These are phyloP conservation scores for Trilocha varians DNA, from an alignment of 2,888 invertebrate genomes.

Conservation along the genomic window DNA sequence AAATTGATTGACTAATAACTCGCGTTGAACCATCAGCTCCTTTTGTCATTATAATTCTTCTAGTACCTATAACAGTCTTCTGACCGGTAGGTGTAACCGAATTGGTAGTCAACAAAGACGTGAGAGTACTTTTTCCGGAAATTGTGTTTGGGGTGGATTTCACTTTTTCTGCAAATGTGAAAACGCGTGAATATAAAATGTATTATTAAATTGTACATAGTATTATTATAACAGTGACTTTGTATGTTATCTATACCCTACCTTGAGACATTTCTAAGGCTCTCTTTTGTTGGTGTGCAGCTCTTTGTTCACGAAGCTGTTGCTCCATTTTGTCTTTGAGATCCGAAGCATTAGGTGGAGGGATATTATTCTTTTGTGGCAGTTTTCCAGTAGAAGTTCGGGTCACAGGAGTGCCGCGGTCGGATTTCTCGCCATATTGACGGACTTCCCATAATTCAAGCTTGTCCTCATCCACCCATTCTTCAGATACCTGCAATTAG, in stretches of 20 bases:
- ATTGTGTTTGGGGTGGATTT: conserved; percentile 66
- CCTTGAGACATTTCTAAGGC: conserved; percentile 79
- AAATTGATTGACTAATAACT: conserved; percentile 75
- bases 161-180: conserved; percentile 58
- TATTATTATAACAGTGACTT: neutral
- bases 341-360: conserved; percentile 78
- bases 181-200: no score
- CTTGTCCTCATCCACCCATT: conserved; percentile 97
- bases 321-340: conserved; percentile 94
- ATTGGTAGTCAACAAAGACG: conserved; percentile 76
- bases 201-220: no score
- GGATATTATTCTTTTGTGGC: conserved; percentile 57
- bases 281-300: conserved; percentile 91
- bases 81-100: conserved; percentile 67
- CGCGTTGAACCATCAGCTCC: conserved; percentile 78
- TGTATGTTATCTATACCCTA: conserved; percentile 23
- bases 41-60: conserved; percentile 84
- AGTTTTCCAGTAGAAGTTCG: conserved; percentile 84
- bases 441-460: conserved; percentile 97
- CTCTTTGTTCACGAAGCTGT: conserved; percentile 88
- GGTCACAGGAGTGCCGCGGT: conserved; percentile 83
- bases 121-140: conserved; percentile 76
- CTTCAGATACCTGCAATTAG: conserved; percentile 81
- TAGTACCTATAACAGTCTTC: conserved; percentile 77
- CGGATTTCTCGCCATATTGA: conserved; percentile 86